Evolutionary conservation across 2,888 invertebrate species (phyloP).

Genomic region (Sialis fuliginosa): DNA sequence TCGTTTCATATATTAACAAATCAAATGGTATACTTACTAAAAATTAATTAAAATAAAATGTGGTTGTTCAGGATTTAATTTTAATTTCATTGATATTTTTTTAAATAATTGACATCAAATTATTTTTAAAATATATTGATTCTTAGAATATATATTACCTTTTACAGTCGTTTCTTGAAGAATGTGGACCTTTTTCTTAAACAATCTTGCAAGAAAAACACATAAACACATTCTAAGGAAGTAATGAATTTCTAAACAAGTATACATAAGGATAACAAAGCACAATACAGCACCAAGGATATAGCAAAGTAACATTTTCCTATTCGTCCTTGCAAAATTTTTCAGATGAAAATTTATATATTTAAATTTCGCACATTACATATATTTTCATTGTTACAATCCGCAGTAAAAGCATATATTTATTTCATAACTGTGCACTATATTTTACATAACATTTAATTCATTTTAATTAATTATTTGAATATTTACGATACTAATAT

Average conservation of each 20-base stretch:
- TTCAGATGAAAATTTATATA: too few relatives aligned
- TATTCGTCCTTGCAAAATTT: too few relatives aligned
- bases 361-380: too few relatives aligned
- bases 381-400: too few relatives aligned
- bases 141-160: slow-evolving; percentile 27
- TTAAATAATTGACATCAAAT: too few relatives aligned
- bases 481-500: too few relatives aligned
- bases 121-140: too few relatives aligned
- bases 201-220: slow-evolving; percentile 42
- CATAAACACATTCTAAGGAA: slow-evolving; percentile 50
- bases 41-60: too few relatives aligned
- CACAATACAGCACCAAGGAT: slow-evolving; percentile 27
- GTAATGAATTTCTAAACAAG: slow-evolving; percentile 54
- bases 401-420: background rate
- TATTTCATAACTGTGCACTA: background rate
- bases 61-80: too few relatives aligned
- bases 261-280: slow-evolving; percentile 34
- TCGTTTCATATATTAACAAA: too few relatives aligned
- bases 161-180: slow-evolving; percentile 47
- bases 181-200: slow-evolving; percentile 43
- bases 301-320: slow-evolving; percentile 10
- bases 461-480: background rate
- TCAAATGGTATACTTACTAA: too few relatives aligned
- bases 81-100: too few relatives aligned
- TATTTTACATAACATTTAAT: background rate